Evolutionary conservation across 1,140 invertebrate genomes (phyloP).

Genomic region (Hycleus cichorii): DNA sequence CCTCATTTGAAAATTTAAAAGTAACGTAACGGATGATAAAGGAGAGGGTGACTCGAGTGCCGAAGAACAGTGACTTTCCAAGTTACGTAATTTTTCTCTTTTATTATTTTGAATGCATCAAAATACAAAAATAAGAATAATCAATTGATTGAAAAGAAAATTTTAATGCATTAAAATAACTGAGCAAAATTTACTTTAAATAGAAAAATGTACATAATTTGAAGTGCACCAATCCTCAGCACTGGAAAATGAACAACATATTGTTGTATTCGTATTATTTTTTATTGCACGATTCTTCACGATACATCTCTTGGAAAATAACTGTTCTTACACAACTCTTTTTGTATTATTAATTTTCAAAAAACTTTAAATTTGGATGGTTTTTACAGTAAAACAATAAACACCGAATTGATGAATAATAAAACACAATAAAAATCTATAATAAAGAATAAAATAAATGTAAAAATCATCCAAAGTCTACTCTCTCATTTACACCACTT

Average conservation of each 20-base stretch:
- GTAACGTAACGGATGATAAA: neutral
- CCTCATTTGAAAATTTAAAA: neutral
- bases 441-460: neutral
- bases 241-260: slow-evolving; percentile 35
- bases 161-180: slow-evolving; percentile 30
- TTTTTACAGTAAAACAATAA: slow-evolving; percentile 15
- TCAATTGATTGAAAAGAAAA: neutral
- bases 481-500: slow-evolving; percentile 10
- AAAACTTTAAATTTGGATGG: slow-evolving; percentile 20
- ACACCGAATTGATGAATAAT: neutral
- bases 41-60: slow-evolving; percentile 50
- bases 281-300: slow-evolving; percentile 36
- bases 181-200: slow-evolving; percentile 17
- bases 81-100: slow-evolving; percentile 41
- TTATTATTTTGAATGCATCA: slow-evolving; percentile 32
- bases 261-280: slow-evolving; percentile 29
- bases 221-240: slow-evolving; percentile 43
- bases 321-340: slow-evolving; percentile 40
- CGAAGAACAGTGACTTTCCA: slow-evolving; percentile 68
- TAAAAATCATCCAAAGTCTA: slow-evolving; percentile 23
- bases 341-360: neutral
- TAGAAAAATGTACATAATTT: slow-evolving; percentile 41
- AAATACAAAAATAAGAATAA: slow-evolving; percentile 7
- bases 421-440: no score
- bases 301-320: slow-evolving; percentile 41